phyloP scores from a whole-genome alignment of 64 coral and sea anemone genomes.

The Actinia tenebrosa region DNA sequence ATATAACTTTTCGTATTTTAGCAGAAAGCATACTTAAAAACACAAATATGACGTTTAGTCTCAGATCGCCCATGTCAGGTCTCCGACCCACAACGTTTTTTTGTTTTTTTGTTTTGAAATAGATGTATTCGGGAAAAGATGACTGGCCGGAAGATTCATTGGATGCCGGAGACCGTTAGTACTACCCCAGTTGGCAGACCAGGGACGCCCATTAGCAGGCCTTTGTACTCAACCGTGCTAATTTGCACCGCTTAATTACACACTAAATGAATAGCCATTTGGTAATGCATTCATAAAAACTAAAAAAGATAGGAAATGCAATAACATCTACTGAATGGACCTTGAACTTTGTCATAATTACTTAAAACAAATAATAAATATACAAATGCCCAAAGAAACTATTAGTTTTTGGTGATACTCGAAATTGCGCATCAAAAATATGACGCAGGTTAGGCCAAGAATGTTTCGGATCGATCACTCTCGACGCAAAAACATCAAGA shows the following conservation, averaged over 20 bases:
- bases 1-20: no score
- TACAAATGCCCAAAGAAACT: no score
- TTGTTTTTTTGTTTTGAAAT: no score
- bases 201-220: not conserved
- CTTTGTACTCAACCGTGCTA: not conserved
- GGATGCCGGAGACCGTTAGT: no score
- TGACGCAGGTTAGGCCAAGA: not conserved
- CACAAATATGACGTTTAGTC: no score
- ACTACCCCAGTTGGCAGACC: not conserved
- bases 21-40: no score
- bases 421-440: not conserved
- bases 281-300: not conserved
- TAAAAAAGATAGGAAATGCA: not conserved
- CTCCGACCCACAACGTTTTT: no score
- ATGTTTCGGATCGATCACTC: not conserved
- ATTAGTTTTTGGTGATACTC: no score
- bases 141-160: no score
- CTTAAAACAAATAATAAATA: not conserved
- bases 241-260: not conserved
- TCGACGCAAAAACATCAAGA: not conserved
- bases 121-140: no score
- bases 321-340: not conserved
- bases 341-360: not conserved
- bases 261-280: not conserved
- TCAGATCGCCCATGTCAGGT: no score